phyloP scores from a whole-genome alignment of 2,797 vertebrate genomes.

The Microctenopoma lineatum region DNA sequence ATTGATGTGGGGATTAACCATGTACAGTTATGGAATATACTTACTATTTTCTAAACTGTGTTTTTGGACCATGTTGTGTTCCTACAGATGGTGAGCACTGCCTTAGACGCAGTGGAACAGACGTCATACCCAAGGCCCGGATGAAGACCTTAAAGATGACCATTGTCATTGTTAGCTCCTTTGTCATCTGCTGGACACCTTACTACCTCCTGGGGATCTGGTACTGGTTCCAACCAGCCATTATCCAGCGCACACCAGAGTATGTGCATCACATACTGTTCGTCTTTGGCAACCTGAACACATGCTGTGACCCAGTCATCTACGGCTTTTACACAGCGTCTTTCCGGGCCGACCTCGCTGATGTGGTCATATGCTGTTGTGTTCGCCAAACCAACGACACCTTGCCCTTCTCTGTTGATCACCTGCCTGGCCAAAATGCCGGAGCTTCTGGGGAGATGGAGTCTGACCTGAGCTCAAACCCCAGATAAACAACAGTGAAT shows the following conservation, averaged over 20 bases:
- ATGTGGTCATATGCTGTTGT: slow-evolving; percentile 45
- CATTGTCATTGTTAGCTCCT: slow-evolving; percentile 88
- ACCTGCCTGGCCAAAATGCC: slow-evolving; percentile 44
- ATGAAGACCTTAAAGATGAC: slow-evolving; percentile 93
- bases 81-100: slow-evolving; percentile 68
- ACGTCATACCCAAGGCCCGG: slow-evolving; percentile 87
- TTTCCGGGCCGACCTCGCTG: slow-evolving; percentile 79
- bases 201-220: slow-evolving; percentile 90
- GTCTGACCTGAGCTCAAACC: slow-evolving; percentile 74
- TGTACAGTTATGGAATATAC: too few species aligned
- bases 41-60: background rate
- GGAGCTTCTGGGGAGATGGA: slow-evolving; percentile 67
- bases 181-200: slow-evolving; percentile 89
- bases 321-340: slow-evolving; percentile 88
- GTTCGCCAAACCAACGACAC: slow-evolving; percentile 24
- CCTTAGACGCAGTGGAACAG: slow-evolving; percentile 74
- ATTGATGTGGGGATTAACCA: too few species aligned
- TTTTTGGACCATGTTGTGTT: slow-evolving; percentile 9
- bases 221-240: slow-evolving; percentile 90
- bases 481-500: slow-evolving; percentile 20
- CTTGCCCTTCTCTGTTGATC: slow-evolving; percentile 60
- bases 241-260: slow-evolving; percentile 85
- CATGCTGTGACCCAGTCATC: slow-evolving; percentile 88
- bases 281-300: slow-evolving; percentile 88
- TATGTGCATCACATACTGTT: slow-evolving; percentile 88